Conservation (phyloP, 2,113 vertebrate species). For the Zootoca vivipara region DNA sequence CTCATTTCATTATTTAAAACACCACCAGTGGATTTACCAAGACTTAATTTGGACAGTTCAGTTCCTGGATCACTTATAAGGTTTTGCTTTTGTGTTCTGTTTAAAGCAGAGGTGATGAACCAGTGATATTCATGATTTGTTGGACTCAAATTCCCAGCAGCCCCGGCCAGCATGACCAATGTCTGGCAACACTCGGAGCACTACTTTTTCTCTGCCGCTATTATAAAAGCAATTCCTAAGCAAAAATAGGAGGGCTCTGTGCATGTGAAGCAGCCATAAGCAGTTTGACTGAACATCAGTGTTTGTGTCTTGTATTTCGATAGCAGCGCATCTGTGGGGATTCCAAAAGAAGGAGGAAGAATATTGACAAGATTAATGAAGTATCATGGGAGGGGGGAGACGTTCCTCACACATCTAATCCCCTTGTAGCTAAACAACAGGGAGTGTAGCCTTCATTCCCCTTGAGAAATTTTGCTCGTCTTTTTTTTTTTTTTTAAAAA, state of each 20-base stretch:
- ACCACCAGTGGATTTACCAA: slow-evolving; percentile 2
- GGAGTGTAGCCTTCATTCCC: neutral
- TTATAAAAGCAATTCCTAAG: neutral
- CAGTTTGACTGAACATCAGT: slow-evolving; percentile 13
- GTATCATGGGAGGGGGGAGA: no score
- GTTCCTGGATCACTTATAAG: neutral
- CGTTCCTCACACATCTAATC: neutral
- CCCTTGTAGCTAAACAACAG: neutral
- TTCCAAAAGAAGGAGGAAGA: neutral
- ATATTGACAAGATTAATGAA: neutral
- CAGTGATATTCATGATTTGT: no score
- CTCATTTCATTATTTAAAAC: neutral
- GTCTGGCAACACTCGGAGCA: no score
- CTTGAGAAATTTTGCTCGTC: fast-evolving
- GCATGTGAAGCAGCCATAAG: neutral
- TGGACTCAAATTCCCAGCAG: no score
- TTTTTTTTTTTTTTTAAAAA: neutral
- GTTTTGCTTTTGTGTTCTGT: neutral
- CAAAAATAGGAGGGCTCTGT: neutral
- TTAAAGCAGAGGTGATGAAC: neutral
- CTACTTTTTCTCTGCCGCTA: no score
- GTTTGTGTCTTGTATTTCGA: slow-evolving; percentile 10
- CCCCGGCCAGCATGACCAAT: no score
- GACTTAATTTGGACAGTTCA: slow-evolving; percentile 22
- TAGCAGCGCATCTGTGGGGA: neutral